phyloP scores from a whole-genome alignment of 2,797 vertebrate species.

The Anguilla marmorata region DNA sequence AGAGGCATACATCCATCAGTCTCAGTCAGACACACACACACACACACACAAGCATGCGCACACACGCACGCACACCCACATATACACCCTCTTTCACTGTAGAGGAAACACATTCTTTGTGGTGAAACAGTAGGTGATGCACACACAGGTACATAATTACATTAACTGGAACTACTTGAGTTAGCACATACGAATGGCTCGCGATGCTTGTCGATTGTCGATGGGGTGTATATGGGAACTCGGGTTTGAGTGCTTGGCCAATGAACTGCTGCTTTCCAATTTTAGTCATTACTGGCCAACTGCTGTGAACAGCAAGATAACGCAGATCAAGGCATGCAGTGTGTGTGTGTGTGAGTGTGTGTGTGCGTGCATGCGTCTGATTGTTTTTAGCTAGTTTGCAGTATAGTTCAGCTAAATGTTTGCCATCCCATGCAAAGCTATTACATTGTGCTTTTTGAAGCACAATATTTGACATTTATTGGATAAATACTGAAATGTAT shows the following conservation, averaged over 20 bases:
- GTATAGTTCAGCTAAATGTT: constrained; percentile 30
- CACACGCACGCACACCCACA: background rate
- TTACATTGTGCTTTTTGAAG: background rate
- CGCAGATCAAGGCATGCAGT: constrained; percentile 18
- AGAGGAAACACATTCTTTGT: constrained; percentile 3
- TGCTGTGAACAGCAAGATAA: background rate
- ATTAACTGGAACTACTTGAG: constrained; percentile 56
- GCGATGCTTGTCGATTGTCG: background rate
- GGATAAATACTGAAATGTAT: background rate
- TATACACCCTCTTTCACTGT: constrained; percentile 19
- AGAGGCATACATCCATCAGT: constrained; percentile 25
- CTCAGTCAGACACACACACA: constrained; percentile 35
- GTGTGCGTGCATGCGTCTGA: background rate
- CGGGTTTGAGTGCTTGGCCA: constrained; percentile 57
- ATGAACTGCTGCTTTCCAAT: constrained; percentile 23
- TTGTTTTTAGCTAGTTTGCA: constrained; percentile 37
- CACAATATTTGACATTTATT: constrained; percentile 11
- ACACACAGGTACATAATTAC: constrained; percentile 42
- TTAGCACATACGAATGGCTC: constrained; percentile 23
- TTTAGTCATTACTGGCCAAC: constrained; percentile 12
- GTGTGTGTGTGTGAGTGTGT: background rate
- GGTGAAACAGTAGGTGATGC: constrained; percentile 34
- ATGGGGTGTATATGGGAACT: constrained; percentile 2
- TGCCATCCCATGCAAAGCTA: background rate
- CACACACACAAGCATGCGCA: background rate